Conservation (phyloP, 2,888 invertebrate genomes). For the Polydrusus cervinus region DNA sequence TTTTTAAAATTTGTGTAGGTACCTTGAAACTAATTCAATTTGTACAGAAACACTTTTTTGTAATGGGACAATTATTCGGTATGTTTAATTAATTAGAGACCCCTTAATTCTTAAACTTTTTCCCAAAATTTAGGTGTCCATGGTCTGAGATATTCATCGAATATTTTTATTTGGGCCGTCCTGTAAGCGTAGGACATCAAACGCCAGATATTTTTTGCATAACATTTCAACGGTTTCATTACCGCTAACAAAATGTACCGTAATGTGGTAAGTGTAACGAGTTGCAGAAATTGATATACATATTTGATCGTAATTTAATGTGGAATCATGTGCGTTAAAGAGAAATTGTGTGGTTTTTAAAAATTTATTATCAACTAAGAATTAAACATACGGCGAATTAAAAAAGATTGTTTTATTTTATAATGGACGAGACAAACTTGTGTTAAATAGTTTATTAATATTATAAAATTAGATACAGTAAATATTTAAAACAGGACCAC, state of each 20-base stretch:
- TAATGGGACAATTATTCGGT: too few relatives aligned
- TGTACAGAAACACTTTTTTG: too few relatives aligned
- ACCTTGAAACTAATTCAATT: too few relatives aligned
- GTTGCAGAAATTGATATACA: slow-evolving; percentile 1
- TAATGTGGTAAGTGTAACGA: slow-evolving; percentile 2
- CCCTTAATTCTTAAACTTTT: too few relatives aligned
- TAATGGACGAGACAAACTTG: neutral
- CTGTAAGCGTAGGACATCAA: neutral
- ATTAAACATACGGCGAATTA: too few relatives aligned
- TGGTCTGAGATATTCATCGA: too few relatives aligned
- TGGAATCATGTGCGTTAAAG: neutral
- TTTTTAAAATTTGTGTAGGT: too few relatives aligned
- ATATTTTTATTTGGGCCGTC: neutral
- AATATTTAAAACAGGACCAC: neutral
- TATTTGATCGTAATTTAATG: neutral
- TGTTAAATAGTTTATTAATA: neutral
- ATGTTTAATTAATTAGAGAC: too few relatives aligned
- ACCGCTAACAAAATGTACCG: neutral
- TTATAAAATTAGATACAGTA: neutral
- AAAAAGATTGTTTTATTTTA: too few relatives aligned
- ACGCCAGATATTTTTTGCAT: neutral
- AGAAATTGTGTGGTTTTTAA: neutral
- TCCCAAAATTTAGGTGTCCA: too few relatives aligned
- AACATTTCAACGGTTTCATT: slow-evolving; percentile 3
- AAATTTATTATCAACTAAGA: too few relatives aligned